These are phyloP conservation scores for Ovis aries DNA, from an alignment of 2,113 vertebrate genomes.

Conservation along the genomic window DNA sequence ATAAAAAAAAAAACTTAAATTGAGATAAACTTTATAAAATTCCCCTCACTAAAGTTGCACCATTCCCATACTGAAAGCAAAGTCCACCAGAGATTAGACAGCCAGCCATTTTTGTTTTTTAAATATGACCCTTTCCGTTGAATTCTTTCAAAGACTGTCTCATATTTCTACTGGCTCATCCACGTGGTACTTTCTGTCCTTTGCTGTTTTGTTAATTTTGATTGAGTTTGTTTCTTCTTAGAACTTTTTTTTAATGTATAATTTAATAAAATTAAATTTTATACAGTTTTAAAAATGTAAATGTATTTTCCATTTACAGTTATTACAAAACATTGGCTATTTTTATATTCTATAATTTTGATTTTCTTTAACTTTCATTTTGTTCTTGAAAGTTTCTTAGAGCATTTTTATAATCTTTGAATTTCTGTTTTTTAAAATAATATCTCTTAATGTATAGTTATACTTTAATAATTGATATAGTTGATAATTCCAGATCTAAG, in stretches of 20 bases:
- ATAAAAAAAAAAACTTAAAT: not conserved
- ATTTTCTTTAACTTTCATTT: not conserved
- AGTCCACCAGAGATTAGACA: not conserved
- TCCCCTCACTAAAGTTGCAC: not conserved
- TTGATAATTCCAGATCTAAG: not conserved
- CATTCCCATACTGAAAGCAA: not conserved
- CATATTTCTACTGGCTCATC: not conserved
- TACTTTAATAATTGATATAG: not conserved
- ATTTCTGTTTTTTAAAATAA: not conserved
- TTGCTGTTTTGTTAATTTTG: not conserved
- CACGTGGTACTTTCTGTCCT: not conserved
- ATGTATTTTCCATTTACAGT: not conserved
- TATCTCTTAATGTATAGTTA: not conserved
- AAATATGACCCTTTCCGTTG: not conserved
- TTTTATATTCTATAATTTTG: not conserved
- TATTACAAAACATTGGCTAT: not conserved
- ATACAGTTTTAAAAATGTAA: not conserved
- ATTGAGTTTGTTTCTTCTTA: not conserved
- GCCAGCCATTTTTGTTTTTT: not conserved
- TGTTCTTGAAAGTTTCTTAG: not conserved
- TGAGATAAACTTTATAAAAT: not conserved
- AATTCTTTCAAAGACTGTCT: not conserved
- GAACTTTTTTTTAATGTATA: not conserved
- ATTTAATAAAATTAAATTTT: not conserved
- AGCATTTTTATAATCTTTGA: not conserved